Evolutionary conservation across 2,113 vertebrate genomes (phyloP), one percentile per base, ranked within the genome.

Genomic region (Tetrao urogallus): DNA sequence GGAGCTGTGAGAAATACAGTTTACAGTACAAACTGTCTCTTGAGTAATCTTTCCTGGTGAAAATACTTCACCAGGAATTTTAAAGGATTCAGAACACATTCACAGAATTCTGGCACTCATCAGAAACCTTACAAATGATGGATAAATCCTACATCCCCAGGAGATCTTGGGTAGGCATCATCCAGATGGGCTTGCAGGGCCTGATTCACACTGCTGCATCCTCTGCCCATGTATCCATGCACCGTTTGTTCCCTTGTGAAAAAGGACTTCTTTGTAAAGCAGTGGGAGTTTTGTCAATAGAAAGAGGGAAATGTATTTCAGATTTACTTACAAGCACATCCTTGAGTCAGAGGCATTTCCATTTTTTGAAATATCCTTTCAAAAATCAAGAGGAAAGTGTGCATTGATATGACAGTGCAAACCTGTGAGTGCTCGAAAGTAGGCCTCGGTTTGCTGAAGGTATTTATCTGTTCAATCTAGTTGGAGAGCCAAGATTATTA

Each of bases 11-110:
- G 56, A 85, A 87, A 88, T 85, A 58, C 0, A 66, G 81, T 92
- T 93, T 88, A 82, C 71, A 92, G 67, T 21, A 87, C 24, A 80
- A 78, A 76, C 89, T 76, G 66, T 76, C 91, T 84, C 71, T 89
- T 67, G 88, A 60, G 43, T 65, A 70, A 24, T 90, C 58, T 82
- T 89, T 60, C 32, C 19, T 50, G 15, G 34, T 92, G 72, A 91
- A 93, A 94, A 84, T 79, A 82, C 18, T 94, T 95, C 66, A 75
- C 83, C 34, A 40, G 57, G 43, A 67, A 71, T 81, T 86, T 69
- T 86, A 85, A 85, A 91, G 71, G 40, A 72, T 92, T 82, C 56
- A 30, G 67, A 87, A 43, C 67, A 63, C 58, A 40, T 91, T 87
- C 71, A 48, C 38, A 85, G 84, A 94, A 15, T 11, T 38, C 47